Percentiles rank a stretch among this genome's conserved stretches.
phyloP scores from a whole-genome alignment of 2,113 vertebrate species.

The Struthio camelus region DNA sequence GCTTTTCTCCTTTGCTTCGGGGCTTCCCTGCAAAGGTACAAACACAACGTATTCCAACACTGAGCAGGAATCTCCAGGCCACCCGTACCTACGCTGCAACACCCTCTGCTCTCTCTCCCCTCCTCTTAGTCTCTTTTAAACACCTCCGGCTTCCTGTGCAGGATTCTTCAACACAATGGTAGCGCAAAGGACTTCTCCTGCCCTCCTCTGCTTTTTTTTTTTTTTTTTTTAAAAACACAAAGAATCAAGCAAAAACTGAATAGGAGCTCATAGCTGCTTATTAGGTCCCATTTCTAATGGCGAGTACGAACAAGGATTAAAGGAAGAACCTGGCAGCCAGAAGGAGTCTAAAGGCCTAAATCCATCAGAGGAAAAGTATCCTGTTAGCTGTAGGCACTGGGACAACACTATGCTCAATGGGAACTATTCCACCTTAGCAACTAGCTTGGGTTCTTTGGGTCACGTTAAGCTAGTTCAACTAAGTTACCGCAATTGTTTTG shows the following conservation, averaged over 20 bases:
- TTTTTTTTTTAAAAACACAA: no score
- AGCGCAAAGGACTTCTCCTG: background rate
- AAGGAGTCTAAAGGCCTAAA: background rate
- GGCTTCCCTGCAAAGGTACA: slow-evolving; percentile 78
- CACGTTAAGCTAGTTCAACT: background rate
- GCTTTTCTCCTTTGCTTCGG: slow-evolving; percentile 87
- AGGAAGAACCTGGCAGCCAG: background rate
- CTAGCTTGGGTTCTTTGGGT: background rate
- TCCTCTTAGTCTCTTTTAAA: background rate
- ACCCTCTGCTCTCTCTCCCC: background rate
- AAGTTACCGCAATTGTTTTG: background rate
- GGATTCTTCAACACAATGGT: background rate
- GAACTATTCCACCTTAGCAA: background rate
- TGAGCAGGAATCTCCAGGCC: background rate
- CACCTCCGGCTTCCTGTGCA: background rate
- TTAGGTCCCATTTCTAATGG: background rate
- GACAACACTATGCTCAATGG: background rate
- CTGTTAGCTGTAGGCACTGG: background rate
- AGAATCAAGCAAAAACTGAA: background rate
- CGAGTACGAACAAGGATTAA: background rate
- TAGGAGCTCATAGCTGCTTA: background rate
- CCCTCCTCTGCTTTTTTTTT: background rate
- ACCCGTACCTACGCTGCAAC: background rate
- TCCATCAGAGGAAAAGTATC: background rate
- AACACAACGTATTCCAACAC: background rate